phyloP scores from a whole-genome alignment of 2,888 invertebrate genomes.

The Xestobium rufovillosum region DNA sequence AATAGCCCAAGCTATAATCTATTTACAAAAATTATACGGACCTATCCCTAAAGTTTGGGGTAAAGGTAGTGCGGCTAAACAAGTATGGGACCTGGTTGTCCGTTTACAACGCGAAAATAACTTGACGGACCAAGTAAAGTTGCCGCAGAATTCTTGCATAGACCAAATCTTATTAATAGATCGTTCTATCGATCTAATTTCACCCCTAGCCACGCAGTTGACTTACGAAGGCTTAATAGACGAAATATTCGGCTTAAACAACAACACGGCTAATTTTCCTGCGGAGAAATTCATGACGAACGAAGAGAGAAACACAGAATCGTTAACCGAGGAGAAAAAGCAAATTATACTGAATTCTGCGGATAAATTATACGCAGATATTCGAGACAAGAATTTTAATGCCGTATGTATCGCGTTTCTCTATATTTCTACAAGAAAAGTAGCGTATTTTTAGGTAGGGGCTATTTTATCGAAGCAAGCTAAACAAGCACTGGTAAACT shows the following conservation, averaged over 20 bases:
- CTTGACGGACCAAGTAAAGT: conserved; percentile 46
- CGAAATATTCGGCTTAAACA: conserved; percentile 84
- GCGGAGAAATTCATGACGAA: conserved; percentile 71
- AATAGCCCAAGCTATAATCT: conserved; percentile 78
- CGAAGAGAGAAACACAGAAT: conserved; percentile 55
- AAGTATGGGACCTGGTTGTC: conserved; percentile 81
- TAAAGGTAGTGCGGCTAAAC: conserved; percentile 77
- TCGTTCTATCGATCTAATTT: conserved; percentile 83
- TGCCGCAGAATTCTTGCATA: conserved; percentile 48
- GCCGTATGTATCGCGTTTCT: conserved; percentile 45
- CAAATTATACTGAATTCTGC: conserved; percentile 78
- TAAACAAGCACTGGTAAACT: conserved; percentile 64
- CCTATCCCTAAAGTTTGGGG: conserved; percentile 84
- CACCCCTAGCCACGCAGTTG: conserved; percentile 87
- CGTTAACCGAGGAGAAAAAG: conserved; percentile 58
- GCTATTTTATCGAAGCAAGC: conserved; percentile 79
- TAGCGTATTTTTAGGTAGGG: conserved; percentile 56
- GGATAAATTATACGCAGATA: conserved; percentile 81
- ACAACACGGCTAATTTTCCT: conserved; percentile 74
- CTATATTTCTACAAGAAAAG: background rate
- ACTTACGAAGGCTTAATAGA: conserved; percentile 98
- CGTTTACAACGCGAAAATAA: conserved; percentile 59
- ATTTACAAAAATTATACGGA: conserved; percentile 81
- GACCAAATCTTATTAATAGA: conserved; percentile 88
- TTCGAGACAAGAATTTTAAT: conserved; percentile 90